Conservation (phyloP, 2,888 invertebrate species). For the Chrysolina americana region DNA sequence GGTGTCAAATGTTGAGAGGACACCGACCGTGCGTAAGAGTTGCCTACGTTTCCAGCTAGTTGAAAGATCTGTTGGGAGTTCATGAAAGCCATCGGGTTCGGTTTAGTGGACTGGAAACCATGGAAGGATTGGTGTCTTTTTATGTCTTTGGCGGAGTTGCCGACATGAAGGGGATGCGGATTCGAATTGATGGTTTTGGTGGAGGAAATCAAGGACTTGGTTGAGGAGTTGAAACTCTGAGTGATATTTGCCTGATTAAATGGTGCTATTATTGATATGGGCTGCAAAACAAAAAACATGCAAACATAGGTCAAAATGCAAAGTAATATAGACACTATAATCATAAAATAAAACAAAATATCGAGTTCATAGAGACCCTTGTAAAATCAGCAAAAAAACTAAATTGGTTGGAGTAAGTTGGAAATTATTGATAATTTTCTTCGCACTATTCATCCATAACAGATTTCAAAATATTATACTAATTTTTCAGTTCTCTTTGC, state of each 20-base stretch:
- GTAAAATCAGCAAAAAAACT: too few species aligned
- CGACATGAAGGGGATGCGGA: constrained; percentile 11
- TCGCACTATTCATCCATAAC: too few species aligned
- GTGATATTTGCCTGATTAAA: constrained; percentile 62
- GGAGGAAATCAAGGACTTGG: constrained; percentile 51
- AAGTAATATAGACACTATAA: constrained; percentile 37
- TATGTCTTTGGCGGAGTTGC: constrained; percentile 48
- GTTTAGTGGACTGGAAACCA: constrained; percentile 62
- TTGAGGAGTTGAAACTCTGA: constrained; percentile 54
- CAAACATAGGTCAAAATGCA: constrained; percentile 62
- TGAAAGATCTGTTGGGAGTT: constrained; percentile 40
- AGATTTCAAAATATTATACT: too few species aligned
- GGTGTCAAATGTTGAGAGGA: constrained; percentile 36
- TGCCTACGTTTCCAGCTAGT: constrained; percentile 44
- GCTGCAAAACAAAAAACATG: constrained; percentile 69
- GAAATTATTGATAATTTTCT: too few species aligned
- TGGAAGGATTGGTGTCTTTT: constrained; percentile 68
- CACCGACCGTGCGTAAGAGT: constrained; percentile 44
- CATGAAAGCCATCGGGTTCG: constrained; percentile 30
- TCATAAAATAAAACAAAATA: not conserved
- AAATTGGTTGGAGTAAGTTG: too few species aligned
- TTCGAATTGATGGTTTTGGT: constrained; percentile 31
- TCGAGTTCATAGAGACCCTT: not conserved
- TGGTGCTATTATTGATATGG: constrained; percentile 76
- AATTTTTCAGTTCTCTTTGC: too few species aligned